phyloP scores from a whole-genome alignment of 2,113 vertebrate genomes.

The Pterocles burchelli region DNA sequence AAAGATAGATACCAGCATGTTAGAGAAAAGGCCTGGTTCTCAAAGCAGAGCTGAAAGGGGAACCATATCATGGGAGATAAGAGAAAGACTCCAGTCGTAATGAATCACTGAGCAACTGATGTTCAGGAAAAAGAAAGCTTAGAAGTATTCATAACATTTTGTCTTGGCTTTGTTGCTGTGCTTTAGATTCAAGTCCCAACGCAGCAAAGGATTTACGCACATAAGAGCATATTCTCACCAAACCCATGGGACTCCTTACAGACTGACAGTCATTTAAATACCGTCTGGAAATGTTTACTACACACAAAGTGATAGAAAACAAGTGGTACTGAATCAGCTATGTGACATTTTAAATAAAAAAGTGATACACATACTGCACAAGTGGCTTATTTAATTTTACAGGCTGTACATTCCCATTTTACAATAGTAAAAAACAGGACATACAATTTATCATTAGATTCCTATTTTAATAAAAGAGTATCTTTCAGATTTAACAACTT shows the following conservation, averaged over 20 bases:
- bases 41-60: neutral
- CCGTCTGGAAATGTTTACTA: neutral
- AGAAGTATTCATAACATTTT: neutral
- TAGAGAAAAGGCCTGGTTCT: neutral
- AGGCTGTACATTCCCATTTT: neutral
- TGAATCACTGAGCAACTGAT: neutral
- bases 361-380: fast-evolving
- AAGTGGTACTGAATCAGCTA: neutral
- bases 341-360: neutral
- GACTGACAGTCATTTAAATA: neutral
- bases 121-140: neutral
- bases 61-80: neutral
- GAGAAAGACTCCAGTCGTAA: neutral
- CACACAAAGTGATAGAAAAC: neutral
- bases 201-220: neutral
- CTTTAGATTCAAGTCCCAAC: neutral
- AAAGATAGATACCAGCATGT: neutral
- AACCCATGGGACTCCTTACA: neutral
- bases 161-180: neutral
- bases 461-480: neutral
- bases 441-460: fast-evolving
- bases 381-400: neutral
- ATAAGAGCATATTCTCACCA: neutral
- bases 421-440: neutral
- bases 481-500: neutral